These are phyloP conservation scores for Trogon surrucura DNA, from an alignment of 2,113 vertebrate species.

Conservation along the genomic window DNA sequence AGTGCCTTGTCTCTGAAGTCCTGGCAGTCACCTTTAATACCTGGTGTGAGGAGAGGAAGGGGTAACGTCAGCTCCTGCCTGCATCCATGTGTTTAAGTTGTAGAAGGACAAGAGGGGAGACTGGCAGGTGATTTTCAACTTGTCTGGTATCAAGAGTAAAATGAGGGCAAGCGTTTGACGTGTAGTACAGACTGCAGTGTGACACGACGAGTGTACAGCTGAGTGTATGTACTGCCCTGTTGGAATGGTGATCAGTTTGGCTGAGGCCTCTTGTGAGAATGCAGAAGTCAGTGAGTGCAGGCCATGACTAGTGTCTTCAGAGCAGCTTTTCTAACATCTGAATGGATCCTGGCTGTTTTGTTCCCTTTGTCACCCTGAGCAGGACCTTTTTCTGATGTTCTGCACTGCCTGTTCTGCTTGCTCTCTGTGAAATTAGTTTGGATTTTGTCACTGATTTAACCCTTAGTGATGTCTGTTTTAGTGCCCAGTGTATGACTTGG, in stretches of 20 bases:
- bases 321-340: background rate
- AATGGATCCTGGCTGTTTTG: background rate
- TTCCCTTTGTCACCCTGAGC: background rate
- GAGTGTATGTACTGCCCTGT: background rate
- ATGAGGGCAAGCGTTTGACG: background rate
- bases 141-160: background rate
- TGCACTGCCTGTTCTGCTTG: background rate
- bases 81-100: background rate
- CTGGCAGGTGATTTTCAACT: background rate
- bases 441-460: background rate
- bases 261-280: background rate
- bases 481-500: constrained; percentile 85
- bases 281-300: background rate
- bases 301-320: background rate
- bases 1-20: background rate
- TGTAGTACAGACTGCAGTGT: background rate
- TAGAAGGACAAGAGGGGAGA: background rate
- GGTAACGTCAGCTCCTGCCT: background rate
- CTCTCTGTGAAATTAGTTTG: background rate
- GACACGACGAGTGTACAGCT: background rate
- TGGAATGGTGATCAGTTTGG: background rate
- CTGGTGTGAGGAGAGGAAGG: background rate
- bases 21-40: background rate
- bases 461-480: constrained; percentile 22
- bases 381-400: background rate